These are phyloP conservation scores for Gouania willdenowi DNA, from an alignment of 2,797 vertebrate species.

Conservation along the genomic window DNA sequence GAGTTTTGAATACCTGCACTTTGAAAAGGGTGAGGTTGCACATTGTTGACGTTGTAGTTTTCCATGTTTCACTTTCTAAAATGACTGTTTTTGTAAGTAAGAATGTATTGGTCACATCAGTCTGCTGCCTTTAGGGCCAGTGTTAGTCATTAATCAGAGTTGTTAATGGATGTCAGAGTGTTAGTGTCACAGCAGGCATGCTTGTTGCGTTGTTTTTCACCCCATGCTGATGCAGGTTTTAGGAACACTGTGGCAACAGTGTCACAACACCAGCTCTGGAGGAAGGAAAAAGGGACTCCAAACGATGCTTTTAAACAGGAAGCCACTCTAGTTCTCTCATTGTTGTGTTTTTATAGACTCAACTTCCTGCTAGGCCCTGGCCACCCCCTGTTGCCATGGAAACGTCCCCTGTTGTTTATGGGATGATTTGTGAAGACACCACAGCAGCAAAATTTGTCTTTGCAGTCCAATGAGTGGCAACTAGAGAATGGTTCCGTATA, in stretches of 20 bases:
- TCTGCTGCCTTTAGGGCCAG: conserved; percentile 35
- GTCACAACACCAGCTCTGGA: conserved; percentile 19
- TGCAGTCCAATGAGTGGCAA: conserved; percentile 2
- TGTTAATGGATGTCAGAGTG: conserved; percentile 39
- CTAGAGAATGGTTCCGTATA: background rate
- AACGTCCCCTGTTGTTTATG: conserved; percentile 57
- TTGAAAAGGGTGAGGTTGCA: no score
- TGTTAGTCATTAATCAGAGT: conserved; percentile 53
- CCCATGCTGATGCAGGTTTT: background rate
- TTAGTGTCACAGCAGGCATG: conserved; percentile 13
- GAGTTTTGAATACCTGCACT: no score
- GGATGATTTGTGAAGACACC: conserved; percentile 40
- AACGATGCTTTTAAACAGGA: conserved; percentile 77
- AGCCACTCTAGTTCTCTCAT: conserved; percentile 67
- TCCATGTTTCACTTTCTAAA: conserved; percentile 33
- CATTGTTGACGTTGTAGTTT: conserved; percentile 46
- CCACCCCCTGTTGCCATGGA: conserved; percentile 52
- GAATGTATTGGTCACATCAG: conserved; percentile 25
- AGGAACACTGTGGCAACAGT: conserved; percentile 46
- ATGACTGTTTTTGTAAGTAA: conserved; percentile 31
- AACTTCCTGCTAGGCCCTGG: conserved; percentile 61
- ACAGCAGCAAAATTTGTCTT: background rate
- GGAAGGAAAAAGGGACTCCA: conserved; percentile 63
- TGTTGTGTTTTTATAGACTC: conserved; percentile 75
- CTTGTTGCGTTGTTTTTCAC: background rate